A percentile compares a stretch with the other conserved stretches of the same genome.
These are phyloP conservation scores for Vicugna pacos DNA, from an alignment of 2,113 vertebrate species.

Conservation along the genomic window DNA sequence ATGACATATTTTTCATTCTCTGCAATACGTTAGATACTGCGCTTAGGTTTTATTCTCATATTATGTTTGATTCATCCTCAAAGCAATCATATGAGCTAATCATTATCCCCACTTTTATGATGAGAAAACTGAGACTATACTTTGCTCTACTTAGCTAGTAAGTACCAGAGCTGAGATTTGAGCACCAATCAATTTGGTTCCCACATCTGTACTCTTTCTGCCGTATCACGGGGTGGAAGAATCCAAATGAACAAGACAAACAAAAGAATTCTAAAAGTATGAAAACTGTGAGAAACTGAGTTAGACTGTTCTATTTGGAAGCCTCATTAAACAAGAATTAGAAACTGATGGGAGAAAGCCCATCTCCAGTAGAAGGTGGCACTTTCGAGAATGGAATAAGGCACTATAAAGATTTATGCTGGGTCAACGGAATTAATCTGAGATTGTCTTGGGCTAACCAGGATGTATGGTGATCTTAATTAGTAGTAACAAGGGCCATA, in stretches of 20 bases:
- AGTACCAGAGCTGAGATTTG: not conserved
- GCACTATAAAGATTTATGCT: constrained; percentile 30
- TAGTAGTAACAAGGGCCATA: constrained; percentile 5
- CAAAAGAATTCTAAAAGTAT: constrained; percentile 4
- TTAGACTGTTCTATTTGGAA: not conserved
- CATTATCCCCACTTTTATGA: not conserved
- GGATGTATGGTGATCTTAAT: constrained; percentile 39
- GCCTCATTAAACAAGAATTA: not conserved
- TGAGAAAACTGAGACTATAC: constrained; percentile 35
- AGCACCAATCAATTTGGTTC: not conserved
- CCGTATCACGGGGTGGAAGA: not conserved
- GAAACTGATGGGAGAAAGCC: not conserved
- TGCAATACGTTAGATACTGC: not conserved
- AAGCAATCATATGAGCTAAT: not conserved
- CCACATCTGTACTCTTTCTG: not conserved
- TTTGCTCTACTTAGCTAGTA: not conserved
- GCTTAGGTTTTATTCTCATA: constrained; percentile 50
- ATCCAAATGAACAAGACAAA: constrained; percentile 7
- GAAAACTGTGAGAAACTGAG: not conserved
- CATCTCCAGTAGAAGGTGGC: not conserved
- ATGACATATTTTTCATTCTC: not conserved
- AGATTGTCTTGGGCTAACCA: constrained; percentile 35
- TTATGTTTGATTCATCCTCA: constrained; percentile 43
- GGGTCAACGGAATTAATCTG: constrained; percentile 46
- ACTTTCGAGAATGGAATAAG: not conserved